These are phyloP conservation scores for Oegoconia quadripuncta DNA, from an alignment of 2,888 invertebrate genomes.

Conservation along the genomic window DNA sequence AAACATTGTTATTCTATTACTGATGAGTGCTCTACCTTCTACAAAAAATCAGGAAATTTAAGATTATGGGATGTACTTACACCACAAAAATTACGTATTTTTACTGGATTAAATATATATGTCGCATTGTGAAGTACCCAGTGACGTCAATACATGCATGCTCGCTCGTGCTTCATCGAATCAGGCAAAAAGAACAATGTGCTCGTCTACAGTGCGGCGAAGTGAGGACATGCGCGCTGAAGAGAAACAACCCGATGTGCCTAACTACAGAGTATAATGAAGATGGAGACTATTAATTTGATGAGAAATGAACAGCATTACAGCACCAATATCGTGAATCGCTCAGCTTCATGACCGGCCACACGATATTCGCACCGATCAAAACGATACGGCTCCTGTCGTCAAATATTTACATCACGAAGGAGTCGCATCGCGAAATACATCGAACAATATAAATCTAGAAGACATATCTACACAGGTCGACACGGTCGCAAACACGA, in stretches of 20 bases:
- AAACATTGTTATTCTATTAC: no score
- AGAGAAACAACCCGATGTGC: constrained; percentile 34
- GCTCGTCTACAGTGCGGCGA: constrained; percentile 46
- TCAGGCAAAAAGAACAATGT: constrained; percentile 44
- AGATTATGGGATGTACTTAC: no score
- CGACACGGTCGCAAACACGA: constrained; percentile 78
- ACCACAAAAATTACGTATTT: no score
- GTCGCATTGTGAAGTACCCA: no score
- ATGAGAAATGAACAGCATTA: constrained; percentile 31
- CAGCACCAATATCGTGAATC: constrained; percentile 36
- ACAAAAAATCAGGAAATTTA: no score
- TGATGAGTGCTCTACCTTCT: no score
- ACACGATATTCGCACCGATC: constrained; percentile 32
- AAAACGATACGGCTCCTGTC: constrained; percentile 31
- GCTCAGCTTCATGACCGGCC: constrained; percentile 5
- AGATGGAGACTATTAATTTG: constrained; percentile 42
- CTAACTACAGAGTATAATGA: constrained; percentile 40
- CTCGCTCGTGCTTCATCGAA: constrained; percentile 52
- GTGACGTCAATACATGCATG: constrained; percentile 44
- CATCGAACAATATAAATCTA: constrained; percentile 47
- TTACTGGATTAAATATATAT: no score
- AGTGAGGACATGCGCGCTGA: constrained; percentile 58
- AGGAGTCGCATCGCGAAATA: constrained; percentile 42
- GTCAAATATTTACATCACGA: constrained; percentile 22
- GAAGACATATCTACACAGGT: constrained; percentile 64